phyloP scores from a whole-genome alignment of 2,888 invertebrate species.

The Clivina fossor region DNA sequence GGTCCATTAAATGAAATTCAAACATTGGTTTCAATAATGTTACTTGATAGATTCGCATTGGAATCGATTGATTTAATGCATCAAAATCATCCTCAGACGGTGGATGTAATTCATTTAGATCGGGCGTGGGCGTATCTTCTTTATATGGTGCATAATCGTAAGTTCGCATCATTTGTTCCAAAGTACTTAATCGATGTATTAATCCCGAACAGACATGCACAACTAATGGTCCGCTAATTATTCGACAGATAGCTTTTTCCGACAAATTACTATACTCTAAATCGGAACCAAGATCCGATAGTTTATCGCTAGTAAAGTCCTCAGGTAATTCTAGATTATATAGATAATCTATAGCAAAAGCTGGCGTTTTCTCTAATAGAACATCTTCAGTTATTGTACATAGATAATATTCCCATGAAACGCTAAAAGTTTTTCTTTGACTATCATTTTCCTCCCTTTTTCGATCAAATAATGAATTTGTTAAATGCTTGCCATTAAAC shows the following conservation, averaged over 20 bases:
- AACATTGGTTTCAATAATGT: constrained; percentile 59
- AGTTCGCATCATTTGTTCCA: constrained; percentile 62
- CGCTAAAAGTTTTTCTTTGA: constrained; percentile 54
- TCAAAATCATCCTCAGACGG: constrained; percentile 65
- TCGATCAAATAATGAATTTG: constrained; percentile 65
- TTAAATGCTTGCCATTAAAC: constrained; percentile 53
- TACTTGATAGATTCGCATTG: constrained; percentile 61
- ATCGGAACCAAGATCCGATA: constrained; percentile 57
- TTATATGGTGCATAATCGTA: constrained; percentile 75
- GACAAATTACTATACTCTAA: constrained; percentile 63
- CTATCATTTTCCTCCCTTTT: constrained; percentile 56
- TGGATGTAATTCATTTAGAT: constrained; percentile 58
- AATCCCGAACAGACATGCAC: constrained; percentile 69
- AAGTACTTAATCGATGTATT: constrained; percentile 67
- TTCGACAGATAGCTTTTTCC: constrained; percentile 58
- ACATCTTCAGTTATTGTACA: constrained; percentile 55
- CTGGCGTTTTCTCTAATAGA: constrained; percentile 67
- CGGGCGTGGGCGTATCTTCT: constrained; percentile 56
- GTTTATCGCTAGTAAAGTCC: constrained; percentile 56
- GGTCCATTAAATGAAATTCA: constrained; percentile 61
- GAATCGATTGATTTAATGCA: constrained; percentile 62
- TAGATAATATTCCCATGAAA: constrained; percentile 60
- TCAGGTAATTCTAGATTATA: constrained; percentile 63
- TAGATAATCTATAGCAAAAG: constrained; percentile 71
- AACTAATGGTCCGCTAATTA: constrained; percentile 60